Conservation (phyloP, 2,113 vertebrate genomes). For the Gallinago jamesoni region DNA sequence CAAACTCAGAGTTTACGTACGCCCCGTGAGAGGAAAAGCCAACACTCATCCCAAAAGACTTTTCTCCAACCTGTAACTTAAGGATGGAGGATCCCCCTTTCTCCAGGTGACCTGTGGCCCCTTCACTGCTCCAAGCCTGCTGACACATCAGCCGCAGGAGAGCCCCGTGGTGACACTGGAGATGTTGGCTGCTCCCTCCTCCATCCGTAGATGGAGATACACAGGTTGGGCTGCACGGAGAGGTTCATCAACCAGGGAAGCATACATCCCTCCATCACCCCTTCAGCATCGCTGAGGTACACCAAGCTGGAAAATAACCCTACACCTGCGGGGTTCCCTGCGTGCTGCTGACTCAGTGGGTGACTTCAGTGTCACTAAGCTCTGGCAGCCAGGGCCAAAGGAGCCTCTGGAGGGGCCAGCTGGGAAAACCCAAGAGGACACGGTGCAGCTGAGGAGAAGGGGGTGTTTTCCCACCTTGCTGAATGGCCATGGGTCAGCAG, state of each 20-base stretch:
- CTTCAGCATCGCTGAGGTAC: not conserved
- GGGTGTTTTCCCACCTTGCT: not conserved
- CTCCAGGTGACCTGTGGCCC: fast-evolving
- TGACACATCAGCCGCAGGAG: not conserved
- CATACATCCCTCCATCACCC: not conserved
- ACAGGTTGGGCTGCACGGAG: not conserved
- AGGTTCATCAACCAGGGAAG: not conserved
- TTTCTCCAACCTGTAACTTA: not conserved
- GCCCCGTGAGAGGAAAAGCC: not conserved
- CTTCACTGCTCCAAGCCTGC: not conserved
- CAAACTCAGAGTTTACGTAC: not conserved
- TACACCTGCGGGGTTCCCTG: not conserved
- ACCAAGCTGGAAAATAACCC: not conserved
- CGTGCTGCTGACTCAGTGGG: fast-evolving
- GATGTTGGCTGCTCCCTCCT: not conserved
- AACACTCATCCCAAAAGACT: not conserved
- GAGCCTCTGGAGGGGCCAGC: not conserved
- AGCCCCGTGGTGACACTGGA: not conserved
- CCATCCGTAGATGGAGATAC: not conserved
- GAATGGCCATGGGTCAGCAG: not conserved
- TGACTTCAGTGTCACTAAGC: not conserved
- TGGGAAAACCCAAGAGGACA: not conserved
- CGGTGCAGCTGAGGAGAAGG: fast-evolving
- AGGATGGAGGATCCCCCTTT: not conserved
- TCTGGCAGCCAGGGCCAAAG: fast-evolving